Conservation (phyloP, 2,888 invertebrate species). For the Cheilosia pagana region DNA sequence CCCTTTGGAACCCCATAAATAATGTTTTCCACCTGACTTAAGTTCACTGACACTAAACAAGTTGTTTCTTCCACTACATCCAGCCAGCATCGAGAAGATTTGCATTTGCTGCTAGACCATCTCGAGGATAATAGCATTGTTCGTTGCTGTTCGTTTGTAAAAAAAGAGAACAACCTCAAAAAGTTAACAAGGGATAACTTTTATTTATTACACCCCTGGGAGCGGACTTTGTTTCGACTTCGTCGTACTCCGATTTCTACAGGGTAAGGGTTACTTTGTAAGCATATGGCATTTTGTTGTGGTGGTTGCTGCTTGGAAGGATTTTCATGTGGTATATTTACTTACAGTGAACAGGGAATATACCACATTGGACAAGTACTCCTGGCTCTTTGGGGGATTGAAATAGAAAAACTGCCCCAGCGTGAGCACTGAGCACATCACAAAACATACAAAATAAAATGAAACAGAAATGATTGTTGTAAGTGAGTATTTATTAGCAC, state of each 20-base stretch:
- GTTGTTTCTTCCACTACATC: not conserved
- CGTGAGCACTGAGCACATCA: constrained; percentile 1
- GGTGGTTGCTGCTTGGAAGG: constrained; percentile 18
- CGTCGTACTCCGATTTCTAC: constrained; percentile 27
- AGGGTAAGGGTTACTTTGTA: constrained; percentile 49
- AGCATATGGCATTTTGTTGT: constrained; percentile 68
- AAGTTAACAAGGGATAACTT: constrained; percentile 75
- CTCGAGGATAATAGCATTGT: constrained; percentile 10
- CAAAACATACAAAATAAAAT: constrained; percentile 27
- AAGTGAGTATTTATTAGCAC: constrained; percentile 74
- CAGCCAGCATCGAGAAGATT: constrained; percentile 19
- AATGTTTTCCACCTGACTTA: constrained; percentile 30
- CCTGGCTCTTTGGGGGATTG: constrained; percentile 55
- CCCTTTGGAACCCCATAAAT: not conserved
- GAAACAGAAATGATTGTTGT: constrained; percentile 67
- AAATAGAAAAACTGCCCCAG: constrained; percentile 35
- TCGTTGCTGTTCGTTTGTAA: constrained; percentile 37
- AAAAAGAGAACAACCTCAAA: constrained; percentile 56
- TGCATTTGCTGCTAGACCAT: constrained; percentile 33
- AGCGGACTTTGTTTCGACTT: constrained; percentile 32
- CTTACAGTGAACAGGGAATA: constrained; percentile 53
- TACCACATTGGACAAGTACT: constrained; percentile 62
- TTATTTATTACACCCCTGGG: constrained; percentile 73
- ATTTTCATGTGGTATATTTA: constrained; percentile 42
- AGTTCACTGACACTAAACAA: constrained; percentile 20